Evolutionary conservation across 2,888 invertebrate genomes (phyloP), one percentile per base, ranked within the genome.

Genomic region (Epirrhoe tristata): DNA sequence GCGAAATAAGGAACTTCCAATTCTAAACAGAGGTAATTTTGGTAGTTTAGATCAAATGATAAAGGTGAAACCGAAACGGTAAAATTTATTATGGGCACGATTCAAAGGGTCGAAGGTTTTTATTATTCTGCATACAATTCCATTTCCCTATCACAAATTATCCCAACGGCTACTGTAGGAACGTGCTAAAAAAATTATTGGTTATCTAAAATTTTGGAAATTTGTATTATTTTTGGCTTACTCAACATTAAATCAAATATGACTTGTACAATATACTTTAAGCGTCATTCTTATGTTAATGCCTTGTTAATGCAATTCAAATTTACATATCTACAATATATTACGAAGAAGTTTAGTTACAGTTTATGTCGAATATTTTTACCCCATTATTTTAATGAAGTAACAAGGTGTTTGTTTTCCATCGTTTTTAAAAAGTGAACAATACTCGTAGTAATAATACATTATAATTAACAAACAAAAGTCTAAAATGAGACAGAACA

Each of bases 111-210:
- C 86, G 85, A 86, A 84, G 84, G 81, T 86, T 91, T 91, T 90
- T 90, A 89, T 91, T 90, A 91, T 91, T 91, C 89, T 88, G 87
- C 89, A 91, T 89, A 89, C 90, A 91, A 90, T 91, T 87, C 87
- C 88, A 89, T 91, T 91, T 90, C 88, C 88, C 87, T 88, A 90
- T 90, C 86, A 87, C 89, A 89, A 91, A 91, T 92, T 91, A 90
- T 90, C 86, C 86, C 80, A 85, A 86, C 82, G 83, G 85, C 83
- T 83, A 81, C 81, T 83, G 87, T 91, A 89, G 84, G 88, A 88
- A 87, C 85, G 84, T 83, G 87, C 86, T 84, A 88, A 88, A 90
- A n/a, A n/a, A n/a, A n/a, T n/a, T n/a, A 89, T 88, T 87, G 85
- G 79, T 77, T 77, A 78, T 74, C 52, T 52, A 31, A 5, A 1